These are phyloP conservation scores for Axis porcinus DNA, from an alignment of 2,113 vertebrate genomes.

Conservation along the genomic window DNA sequence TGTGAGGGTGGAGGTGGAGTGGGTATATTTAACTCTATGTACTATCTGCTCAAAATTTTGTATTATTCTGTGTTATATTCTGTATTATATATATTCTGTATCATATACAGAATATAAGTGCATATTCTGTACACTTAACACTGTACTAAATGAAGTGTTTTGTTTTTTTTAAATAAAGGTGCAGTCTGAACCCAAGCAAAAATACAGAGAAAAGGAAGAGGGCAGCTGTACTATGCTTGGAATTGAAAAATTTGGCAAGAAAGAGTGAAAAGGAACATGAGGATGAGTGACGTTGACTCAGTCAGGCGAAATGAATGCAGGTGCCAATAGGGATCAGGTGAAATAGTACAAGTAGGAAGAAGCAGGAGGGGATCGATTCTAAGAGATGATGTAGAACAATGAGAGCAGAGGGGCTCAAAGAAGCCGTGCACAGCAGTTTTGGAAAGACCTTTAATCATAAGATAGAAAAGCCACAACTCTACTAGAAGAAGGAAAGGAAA, in stretches of 20 bases:
- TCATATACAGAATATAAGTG: neutral
- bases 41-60: neutral
- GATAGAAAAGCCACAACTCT: neutral
- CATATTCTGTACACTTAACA: neutral
- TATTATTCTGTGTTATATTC: neutral
- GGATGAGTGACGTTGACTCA: fast-evolving
- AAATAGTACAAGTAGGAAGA: neutral
- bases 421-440: neutral
- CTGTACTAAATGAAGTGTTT: neutral
- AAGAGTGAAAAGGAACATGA: neutral
- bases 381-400: neutral
- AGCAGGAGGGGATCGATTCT: neutral
- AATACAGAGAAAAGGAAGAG: neutral
- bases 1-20: neutral
- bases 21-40: neutral
- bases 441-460: neutral
- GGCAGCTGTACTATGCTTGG: neutral
- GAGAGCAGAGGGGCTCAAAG: neutral
- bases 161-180: neutral
- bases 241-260: neutral
- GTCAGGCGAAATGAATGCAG: neutral
- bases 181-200: neutral
- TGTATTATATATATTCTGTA: neutral
- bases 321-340: neutral
- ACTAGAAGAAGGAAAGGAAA: neutral